Conservation (phyloP, 1,140 invertebrate species). For the Campoletis sonorensis region DNA sequence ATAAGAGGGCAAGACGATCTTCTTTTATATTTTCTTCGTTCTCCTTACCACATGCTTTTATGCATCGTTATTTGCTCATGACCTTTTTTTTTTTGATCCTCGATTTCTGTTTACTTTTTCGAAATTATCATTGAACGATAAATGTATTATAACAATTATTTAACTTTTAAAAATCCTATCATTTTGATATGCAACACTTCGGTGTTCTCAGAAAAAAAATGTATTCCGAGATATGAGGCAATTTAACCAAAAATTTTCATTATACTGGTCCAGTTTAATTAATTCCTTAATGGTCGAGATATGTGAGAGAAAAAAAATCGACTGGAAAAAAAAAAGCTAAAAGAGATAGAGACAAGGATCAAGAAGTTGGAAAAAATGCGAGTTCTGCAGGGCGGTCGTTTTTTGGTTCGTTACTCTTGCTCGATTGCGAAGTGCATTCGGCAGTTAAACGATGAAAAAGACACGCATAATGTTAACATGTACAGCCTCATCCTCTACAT, state of each 20-base stretch:
- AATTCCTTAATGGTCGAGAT: conserved; percentile 44
- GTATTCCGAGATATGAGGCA: neutral
- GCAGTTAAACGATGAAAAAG: conserved; percentile 52
- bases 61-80: neutral
- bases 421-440: conserved; percentile 58
- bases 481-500: conserved; percentile 23
- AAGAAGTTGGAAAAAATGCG: conserved; percentile 9
- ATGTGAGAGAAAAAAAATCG: conserved; percentile 44
- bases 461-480: conserved; percentile 37
- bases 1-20: neutral
- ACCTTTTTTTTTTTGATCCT: neutral
- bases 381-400: conserved; percentile 38
- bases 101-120: no score
- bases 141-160: no score
- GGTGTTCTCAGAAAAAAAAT: neutral
- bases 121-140: no score
- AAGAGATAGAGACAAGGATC: conserved; percentile 40
- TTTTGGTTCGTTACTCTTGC: conserved; percentile 54
- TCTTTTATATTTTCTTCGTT: neutral
- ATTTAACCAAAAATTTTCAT: neutral
- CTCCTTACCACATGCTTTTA: neutral
- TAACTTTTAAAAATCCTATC: no score
- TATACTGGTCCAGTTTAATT: conserved; percentile 47
- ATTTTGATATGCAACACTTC: no score
- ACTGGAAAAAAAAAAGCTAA: conserved; percentile 32